These are phyloP conservation scores for Acanthopleura granulata DNA, from an alignment of 2,888 invertebrate species.

Conservation along the genomic window DNA sequence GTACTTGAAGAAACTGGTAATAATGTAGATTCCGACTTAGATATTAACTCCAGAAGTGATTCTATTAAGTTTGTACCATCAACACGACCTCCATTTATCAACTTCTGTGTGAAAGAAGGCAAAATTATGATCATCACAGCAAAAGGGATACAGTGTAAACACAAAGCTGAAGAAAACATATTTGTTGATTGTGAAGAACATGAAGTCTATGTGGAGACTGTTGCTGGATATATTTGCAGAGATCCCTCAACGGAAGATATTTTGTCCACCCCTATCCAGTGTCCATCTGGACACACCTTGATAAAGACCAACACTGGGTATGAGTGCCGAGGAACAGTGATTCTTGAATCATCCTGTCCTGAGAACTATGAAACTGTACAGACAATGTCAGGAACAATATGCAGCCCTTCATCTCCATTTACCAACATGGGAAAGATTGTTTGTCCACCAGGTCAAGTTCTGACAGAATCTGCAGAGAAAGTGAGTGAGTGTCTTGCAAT, in stretches of 20 bases:
- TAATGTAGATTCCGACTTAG: not conserved
- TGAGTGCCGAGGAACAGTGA: constrained; percentile 19
- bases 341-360: constrained; percentile 33
- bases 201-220: constrained; percentile 16
- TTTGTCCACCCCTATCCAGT: constrained; percentile 8
- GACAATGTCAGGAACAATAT: constrained; percentile 22
- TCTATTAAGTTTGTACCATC: not conserved
- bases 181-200: constrained; percentile 11
- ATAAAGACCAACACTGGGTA: constrained; percentile 16
- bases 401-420: constrained; percentile 2
- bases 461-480: not conserved
- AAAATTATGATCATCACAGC: constrained; percentile 11
- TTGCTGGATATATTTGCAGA: constrained; percentile 14
- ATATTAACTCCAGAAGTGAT: not conserved
- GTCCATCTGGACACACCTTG: not conserved
- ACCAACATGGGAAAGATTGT: not conserved
- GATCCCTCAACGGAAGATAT: constrained; percentile 11
- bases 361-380: constrained; percentile 29
- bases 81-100: constrained; percentile 9
- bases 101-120: constrained; percentile 2
- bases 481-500: not conserved
- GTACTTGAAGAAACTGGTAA: not conserved
- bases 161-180: constrained; percentile 8
- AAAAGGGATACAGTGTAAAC: constrained; percentile 7
- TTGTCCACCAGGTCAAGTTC: not conserved